Conservation (phyloP, 2,113 vertebrate species). For the Callipepla californica region DNA sequence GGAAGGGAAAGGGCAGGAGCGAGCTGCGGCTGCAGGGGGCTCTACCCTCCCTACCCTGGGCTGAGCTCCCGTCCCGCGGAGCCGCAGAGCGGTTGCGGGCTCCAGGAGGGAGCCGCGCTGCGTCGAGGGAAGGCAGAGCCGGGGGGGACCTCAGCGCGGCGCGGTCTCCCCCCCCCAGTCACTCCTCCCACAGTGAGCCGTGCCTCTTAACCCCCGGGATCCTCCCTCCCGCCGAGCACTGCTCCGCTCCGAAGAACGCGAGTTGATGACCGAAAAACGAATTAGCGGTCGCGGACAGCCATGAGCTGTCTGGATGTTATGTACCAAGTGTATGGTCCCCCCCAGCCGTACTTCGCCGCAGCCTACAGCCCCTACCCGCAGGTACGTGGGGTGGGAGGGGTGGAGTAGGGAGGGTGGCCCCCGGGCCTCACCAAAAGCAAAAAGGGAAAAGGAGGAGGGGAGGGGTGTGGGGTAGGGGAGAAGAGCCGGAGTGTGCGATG, state of each 20-base stretch:
- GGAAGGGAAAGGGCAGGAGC: neutral
- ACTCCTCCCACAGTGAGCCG: conserved; percentile 41
- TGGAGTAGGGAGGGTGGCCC: conserved; percentile 45
- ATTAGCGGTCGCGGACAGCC: conserved; percentile 78
- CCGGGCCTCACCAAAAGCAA: conserved; percentile 46
- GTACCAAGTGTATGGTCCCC: conserved; percentile 95
- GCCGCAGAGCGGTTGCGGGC: neutral
- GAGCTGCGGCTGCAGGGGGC: neutral
- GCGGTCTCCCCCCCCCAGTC: neutral
- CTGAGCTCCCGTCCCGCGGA: neutral
- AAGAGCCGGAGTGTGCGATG: conserved; percentile 23
- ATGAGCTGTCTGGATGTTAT: conserved; percentile 99
- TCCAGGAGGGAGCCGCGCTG: neutral
- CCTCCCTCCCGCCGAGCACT: conserved; percentile 72
- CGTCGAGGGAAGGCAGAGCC: neutral
- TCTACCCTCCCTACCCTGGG: neutral
- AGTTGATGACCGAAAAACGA: conserved; percentile 65
- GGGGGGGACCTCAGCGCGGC: neutral
- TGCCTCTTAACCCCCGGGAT: conserved; percentile 29
- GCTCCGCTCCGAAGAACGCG: conserved; percentile 37
- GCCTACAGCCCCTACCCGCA: conserved; percentile 92
- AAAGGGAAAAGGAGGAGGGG: conserved; percentile 56
- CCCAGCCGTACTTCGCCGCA: conserved; percentile 91
- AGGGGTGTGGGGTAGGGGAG: neutral
- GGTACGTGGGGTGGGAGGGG: conserved; percentile 79